These are phyloP conservation scores for Steinernema hermaphroditum DNA, from an alignment of 2,888 invertebrate species.

Conservation along the genomic window DNA sequence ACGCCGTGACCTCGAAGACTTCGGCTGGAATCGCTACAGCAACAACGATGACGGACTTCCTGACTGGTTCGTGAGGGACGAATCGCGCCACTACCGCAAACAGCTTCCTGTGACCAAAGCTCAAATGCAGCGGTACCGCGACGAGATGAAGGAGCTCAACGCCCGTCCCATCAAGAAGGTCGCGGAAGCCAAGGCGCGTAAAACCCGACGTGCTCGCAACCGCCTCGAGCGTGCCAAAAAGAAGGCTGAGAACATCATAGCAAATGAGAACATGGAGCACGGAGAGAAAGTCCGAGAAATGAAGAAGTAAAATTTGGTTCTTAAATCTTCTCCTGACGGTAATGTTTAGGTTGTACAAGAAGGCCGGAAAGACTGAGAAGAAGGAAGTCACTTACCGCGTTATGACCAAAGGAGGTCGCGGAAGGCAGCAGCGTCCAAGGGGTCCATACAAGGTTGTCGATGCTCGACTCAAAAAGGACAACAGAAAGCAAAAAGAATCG, in stretches of 20 bases:
- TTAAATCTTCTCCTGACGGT: background rate
- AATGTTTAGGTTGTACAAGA: slow-evolving; percentile 78
- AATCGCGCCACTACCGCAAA: slow-evolving; percentile 84
- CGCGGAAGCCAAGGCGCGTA: slow-evolving; percentile 94
- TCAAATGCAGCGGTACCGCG: slow-evolving; percentile 79
- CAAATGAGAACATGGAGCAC: slow-evolving; percentile 81
- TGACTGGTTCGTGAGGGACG: slow-evolving; percentile 93
- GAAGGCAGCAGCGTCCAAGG: slow-evolving; percentile 52
- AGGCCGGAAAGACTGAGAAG: slow-evolving; percentile 73
- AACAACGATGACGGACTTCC: slow-evolving; percentile 89
- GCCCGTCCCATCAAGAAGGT: slow-evolving; percentile 95
- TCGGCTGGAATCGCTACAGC: slow-evolving; percentile 69
- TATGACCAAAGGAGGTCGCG: slow-evolving; percentile 76
- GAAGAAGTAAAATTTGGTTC: slow-evolving; percentile 54
- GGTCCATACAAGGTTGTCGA: slow-evolving; percentile 61
- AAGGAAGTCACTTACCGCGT: slow-evolving; percentile 90
- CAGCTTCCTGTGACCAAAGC: slow-evolving; percentile 78
- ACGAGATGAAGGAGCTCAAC: slow-evolving; percentile 79
- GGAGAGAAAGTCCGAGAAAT: slow-evolving; percentile 76
- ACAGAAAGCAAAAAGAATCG: slow-evolving; percentile 19
- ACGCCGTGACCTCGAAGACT: slow-evolving; percentile 75
- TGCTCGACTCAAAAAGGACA: slow-evolving; percentile 39
- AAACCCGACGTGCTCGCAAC: slow-evolving; percentile 78
- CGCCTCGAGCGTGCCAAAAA: slow-evolving; percentile 91
- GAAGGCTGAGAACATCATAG: slow-evolving; percentile 82